A percentile compares a stretch with the other conserved stretches of the same genome.
Conservation (phyloP, 2,113 vertebrate species). For the Corythoichthys haematopterus region DNA sequence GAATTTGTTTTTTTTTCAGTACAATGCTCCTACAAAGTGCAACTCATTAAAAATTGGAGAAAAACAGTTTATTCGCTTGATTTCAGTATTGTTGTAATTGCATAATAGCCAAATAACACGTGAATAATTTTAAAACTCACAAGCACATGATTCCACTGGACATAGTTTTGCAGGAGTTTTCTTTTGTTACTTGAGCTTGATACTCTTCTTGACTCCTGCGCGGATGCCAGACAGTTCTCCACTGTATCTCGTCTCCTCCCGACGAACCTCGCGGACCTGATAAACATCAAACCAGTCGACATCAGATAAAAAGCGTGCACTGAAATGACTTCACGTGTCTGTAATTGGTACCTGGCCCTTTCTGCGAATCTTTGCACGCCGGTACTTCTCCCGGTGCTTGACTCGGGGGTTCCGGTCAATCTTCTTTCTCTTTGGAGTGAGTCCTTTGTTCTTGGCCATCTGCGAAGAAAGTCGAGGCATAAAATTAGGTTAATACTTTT, state of each 20-base stretch:
- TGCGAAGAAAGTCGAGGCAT: conserved; percentile 30
- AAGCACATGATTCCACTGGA: conserved; percentile 3
- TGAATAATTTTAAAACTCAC: not conserved
- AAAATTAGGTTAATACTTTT: not conserved
- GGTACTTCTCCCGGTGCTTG: conserved; percentile 91
- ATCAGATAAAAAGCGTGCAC: not conserved
- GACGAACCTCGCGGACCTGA: conserved; percentile 82
- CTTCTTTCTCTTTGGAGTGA: conserved; percentile 92
- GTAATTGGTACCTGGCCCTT: conserved; percentile 80
- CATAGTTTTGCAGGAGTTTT: not conserved
- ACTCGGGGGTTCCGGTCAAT: conserved; percentile 94
- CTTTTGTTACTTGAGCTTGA: conserved; percentile 80
- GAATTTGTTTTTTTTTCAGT: not conserved
- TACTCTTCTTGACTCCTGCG: conserved; percentile 90
- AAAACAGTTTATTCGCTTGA: conserved; percentile 34
- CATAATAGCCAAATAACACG: not conserved
- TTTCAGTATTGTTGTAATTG: not conserved
- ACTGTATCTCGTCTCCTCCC: conserved; percentile 77
- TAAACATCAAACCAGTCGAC: conserved; percentile 10
- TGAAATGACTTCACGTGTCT: not conserved
- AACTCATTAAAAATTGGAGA: conserved; percentile 8
- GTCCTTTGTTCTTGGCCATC: conserved; percentile 86
- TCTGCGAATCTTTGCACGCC: conserved; percentile 86
- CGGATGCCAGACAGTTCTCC: conserved; percentile 91
- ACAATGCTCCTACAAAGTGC: not conserved